phyloP scores from a whole-genome alignment of 2,113 vertebrate genomes.

The Stomatorhinus ivindoensis region DNA sequence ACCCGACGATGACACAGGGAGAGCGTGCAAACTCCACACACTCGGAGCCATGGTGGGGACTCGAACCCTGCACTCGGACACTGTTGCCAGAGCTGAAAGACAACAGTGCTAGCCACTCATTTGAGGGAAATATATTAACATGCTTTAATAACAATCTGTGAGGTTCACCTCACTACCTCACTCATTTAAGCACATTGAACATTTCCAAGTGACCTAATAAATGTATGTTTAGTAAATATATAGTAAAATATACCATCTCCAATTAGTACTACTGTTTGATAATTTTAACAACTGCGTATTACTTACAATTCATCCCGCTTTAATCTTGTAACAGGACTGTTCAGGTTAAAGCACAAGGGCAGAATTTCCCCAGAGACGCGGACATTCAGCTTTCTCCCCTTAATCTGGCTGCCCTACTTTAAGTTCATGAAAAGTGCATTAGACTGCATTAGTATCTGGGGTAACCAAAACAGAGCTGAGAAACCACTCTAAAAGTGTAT shows the following conservation, averaged over 20 bases:
- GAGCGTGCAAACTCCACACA: neutral
- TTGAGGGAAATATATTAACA: neutral
- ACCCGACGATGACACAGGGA: neutral
- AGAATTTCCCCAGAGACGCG: neutral
- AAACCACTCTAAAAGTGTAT: neutral
- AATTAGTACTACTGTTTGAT: neutral
- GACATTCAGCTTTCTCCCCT: neutral
- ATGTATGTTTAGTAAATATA: neutral
- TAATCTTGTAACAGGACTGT: neutral
- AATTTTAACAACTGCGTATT: neutral
- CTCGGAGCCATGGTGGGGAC: neutral
- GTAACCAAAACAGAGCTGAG: neutral
- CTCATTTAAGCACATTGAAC: neutral
- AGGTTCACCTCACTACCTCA: neutral
- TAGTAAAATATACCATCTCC: neutral
- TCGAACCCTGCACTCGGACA: neutral
- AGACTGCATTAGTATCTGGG: neutral
- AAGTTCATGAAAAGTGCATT: slow-evolving; percentile 8
- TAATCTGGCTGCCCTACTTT: neutral
- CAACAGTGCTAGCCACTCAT: neutral
- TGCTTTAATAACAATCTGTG: neutral
- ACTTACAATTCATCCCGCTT: neutral
- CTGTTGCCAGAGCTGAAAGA: neutral
- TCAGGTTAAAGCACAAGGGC: neutral
- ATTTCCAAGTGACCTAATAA: neutral